These are phyloP conservation scores for Leptopilina drosophilae DNA, from an alignment of 2,888 invertebrate species.

Conservation along the genomic window DNA sequence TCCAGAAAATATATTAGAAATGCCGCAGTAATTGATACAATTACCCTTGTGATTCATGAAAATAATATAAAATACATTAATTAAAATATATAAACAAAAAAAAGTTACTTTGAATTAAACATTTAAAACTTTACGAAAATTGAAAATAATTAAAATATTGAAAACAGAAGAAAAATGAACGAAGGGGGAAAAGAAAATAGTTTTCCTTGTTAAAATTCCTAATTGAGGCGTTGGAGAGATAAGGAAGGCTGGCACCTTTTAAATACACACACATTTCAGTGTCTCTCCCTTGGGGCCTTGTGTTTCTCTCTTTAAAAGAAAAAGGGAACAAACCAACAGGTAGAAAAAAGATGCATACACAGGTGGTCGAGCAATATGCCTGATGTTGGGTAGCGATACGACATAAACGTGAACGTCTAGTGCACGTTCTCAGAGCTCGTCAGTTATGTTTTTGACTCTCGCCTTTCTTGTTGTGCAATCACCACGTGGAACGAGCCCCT, in stretches of 20 bases:
- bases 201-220: no score
- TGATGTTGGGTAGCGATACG: slow-evolving; percentile 63
- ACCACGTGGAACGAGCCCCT: slow-evolving; percentile 2
- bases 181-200: no score
- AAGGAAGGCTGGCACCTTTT: slow-evolving; percentile 48
- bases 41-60: no score
- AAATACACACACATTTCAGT: no score
- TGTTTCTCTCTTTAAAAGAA: slow-evolving; percentile 48
- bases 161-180: no score
- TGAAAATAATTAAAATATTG: no score
- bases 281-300: slow-evolving; percentile 50
- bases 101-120: no score
- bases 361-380: slow-evolving; percentile 69
- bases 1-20: no score
- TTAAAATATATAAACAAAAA: no score
- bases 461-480: background rate
- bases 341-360: slow-evolving; percentile 64
- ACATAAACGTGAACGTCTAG: slow-evolving; percentile 60
- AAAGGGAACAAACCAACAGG: slow-evolving; percentile 56
- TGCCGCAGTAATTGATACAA: no score
- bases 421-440: slow-evolving; percentile 51
- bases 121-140: no score
- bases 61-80: no score
- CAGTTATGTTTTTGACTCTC: slow-evolving; percentile 53
- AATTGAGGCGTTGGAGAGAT: slow-evolving; percentile 39